These are phyloP conservation scores for Gortyna flavago DNA, from an alignment of 2,888 invertebrate genomes.

Conservation along the genomic window DNA sequence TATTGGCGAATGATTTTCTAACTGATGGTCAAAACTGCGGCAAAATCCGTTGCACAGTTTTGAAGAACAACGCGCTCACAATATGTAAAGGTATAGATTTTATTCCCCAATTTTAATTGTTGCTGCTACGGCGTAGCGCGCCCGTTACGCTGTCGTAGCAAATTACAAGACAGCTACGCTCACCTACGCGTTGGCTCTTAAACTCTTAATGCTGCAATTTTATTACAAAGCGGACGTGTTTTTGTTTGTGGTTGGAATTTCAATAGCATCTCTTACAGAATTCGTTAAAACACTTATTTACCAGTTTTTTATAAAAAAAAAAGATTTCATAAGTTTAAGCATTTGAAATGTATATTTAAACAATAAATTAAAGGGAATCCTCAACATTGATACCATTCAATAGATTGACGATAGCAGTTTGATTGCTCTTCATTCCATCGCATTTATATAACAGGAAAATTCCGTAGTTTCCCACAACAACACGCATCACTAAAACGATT, in stretches of 20 bases:
- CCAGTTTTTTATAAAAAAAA: too few species aligned
- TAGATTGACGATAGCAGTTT: neutral
- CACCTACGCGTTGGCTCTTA: neutral
- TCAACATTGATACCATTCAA: neutral
- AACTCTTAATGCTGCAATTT: neutral
- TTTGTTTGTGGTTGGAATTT: neutral
- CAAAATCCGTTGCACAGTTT: neutral
- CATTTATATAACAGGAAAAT: conserved; percentile 14
- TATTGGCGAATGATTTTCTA: neutral
- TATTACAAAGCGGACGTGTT: neutral
- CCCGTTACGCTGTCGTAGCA: conserved; percentile 4
- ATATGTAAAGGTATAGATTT: neutral
- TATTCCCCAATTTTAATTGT: neutral
- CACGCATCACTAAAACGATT: conserved; percentile 52
- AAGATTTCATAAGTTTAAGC: neutral
- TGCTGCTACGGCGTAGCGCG: conserved; percentile 26
- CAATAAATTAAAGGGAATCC: neutral
- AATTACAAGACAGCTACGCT: neutral
- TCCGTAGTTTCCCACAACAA: conserved; percentile 1
- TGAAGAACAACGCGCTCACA: neutral
- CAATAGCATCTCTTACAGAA: neutral
- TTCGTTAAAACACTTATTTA: neutral
- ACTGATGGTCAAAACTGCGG: neutral
- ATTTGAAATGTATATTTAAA: neutral
- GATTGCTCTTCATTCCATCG: neutral